A percentile compares a stretch with the other conserved stretches of the same genome.
These are phyloP conservation scores for Calidris pugnax DNA, from an alignment of 2,113 vertebrate genomes.

Conservation along the genomic window DNA sequence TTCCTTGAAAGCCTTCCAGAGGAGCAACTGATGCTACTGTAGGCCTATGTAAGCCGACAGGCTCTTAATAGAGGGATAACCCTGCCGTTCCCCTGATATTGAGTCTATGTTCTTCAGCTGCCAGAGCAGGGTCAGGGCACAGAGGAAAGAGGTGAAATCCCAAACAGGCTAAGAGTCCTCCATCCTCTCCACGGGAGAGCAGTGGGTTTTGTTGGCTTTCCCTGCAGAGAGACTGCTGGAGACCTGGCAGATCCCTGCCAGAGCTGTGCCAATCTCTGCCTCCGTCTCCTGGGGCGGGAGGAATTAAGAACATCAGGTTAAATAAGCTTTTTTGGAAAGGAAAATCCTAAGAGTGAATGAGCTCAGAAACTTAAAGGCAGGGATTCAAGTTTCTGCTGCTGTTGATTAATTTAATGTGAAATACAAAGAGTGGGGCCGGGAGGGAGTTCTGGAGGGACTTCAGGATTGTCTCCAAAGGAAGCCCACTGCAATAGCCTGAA, in stretches of 20 bases:
- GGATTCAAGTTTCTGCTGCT: not conserved
- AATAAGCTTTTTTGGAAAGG: not conserved
- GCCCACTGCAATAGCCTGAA: not conserved
- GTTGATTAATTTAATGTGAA: not conserved
- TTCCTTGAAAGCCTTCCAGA: not conserved
- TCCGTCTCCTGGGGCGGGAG: not conserved
- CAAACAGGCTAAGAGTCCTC: rapidly evolving
- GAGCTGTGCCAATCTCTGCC: not conserved
- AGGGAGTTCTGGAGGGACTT: not conserved
- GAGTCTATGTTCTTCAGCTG: not conserved
- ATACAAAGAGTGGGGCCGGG: not conserved
- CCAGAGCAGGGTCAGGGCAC: not conserved
- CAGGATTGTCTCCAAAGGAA: not conserved
- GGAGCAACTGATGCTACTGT: not conserved
- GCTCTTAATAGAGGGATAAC: not conserved
- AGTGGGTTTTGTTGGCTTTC: not conserved
- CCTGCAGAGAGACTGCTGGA: not conserved
- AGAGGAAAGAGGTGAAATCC: not conserved
- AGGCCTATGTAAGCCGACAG: not conserved
- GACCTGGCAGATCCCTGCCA: not conserved
- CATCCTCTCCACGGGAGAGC: not conserved
- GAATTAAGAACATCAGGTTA: not conserved
- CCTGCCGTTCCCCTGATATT: rapidly evolving
- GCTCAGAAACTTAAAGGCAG: not conserved
- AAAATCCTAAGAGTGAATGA: not conserved